Evolutionary conservation across 2,113 vertebrate species (phyloP).

Genomic region (Xenopus tropicalis): DNA sequence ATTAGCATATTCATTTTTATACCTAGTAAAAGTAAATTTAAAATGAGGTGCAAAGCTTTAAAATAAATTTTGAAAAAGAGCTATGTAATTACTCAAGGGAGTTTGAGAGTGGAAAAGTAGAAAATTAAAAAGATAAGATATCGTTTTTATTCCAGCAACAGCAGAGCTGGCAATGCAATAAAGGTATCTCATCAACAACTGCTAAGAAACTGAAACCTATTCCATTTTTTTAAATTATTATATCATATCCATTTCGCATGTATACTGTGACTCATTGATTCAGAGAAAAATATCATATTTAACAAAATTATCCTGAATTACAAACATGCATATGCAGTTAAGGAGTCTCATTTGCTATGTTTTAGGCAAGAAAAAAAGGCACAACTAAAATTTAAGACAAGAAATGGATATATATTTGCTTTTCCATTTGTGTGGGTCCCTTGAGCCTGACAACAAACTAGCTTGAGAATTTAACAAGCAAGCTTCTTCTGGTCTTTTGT

Average conservation of each 20-base stretch:
- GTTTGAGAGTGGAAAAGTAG: constrained; percentile 25
- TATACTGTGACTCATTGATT: constrained; percentile 18
- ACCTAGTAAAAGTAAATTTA: constrained; percentile 29
- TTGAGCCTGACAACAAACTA: too few relatives aligned
- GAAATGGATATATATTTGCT: too few relatives aligned
- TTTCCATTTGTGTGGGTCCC: too few relatives aligned
- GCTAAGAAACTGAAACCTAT: constrained; percentile 23
- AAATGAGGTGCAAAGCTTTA: constrained; percentile 41
- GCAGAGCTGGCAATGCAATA: constrained; percentile 20
- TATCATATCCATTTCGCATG: constrained; percentile 17
- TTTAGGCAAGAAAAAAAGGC: neutral
- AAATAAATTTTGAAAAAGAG: constrained; percentile 39
- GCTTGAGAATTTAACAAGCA: too few relatives aligned
- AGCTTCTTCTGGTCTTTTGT: too few relatives aligned
- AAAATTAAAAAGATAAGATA: constrained; percentile 42
- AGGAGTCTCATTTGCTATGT: neutral
- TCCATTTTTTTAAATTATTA: constrained; percentile 32
- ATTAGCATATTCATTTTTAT: constrained; percentile 45
- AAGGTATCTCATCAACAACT: constrained; percentile 36
- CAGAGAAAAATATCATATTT: constrained; percentile 2
- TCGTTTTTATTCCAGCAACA: constrained; percentile 23
- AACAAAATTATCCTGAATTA: neutral
- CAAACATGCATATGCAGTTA: neutral
- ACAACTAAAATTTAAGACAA: too few relatives aligned
- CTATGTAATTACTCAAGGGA: constrained; percentile 40